phyloP scores from a whole-genome alignment of 2,888 invertebrate genomes.

The Furcula furcula region DNA sequence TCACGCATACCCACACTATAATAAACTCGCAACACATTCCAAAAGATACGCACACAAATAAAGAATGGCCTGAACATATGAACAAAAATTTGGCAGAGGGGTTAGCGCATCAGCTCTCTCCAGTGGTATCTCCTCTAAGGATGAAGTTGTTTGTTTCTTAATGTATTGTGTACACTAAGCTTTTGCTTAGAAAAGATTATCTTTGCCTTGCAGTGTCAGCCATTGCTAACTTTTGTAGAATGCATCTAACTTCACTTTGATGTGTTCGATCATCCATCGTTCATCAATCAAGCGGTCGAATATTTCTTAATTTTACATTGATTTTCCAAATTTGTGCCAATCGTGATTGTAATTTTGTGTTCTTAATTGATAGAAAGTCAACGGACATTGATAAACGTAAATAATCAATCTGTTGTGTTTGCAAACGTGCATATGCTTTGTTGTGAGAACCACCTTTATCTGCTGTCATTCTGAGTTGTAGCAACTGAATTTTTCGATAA shows the following conservation, averaged over 20 bases:
- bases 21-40: too few relatives aligned
- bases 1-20: too few relatives aligned
- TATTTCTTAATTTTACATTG: slow-evolving; percentile 62
- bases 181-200: too few relatives aligned
- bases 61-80: too few relatives aligned
- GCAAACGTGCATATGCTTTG: slow-evolving; percentile 79
- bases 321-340: slow-evolving; percentile 65
- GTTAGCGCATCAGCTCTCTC: too few relatives aligned
- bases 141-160: too few relatives aligned
- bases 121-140: too few relatives aligned
- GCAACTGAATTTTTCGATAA: slow-evolving; percentile 72
- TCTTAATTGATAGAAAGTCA: slow-evolving; percentile 41
- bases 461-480: slow-evolving; percentile 74
- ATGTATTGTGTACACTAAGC: too few relatives aligned
- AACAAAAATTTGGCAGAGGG: too few relatives aligned
- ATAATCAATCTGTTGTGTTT: slow-evolving; percentile 54
- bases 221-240: slow-evolving; percentile 40
- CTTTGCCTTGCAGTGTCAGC: too few relatives aligned
- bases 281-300: slow-evolving; percentile 74
- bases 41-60: too few relatives aligned
- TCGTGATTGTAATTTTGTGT: slow-evolving; percentile 52
- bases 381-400: slow-evolving; percentile 44
- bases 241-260: slow-evolving; percentile 68
- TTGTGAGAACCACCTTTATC: slow-evolving; percentile 81
- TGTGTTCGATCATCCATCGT: slow-evolving; percentile 77